Base-by-base conservation (phyloP, 2,888 invertebrate species). In the Parnassius orleans region DNA sequence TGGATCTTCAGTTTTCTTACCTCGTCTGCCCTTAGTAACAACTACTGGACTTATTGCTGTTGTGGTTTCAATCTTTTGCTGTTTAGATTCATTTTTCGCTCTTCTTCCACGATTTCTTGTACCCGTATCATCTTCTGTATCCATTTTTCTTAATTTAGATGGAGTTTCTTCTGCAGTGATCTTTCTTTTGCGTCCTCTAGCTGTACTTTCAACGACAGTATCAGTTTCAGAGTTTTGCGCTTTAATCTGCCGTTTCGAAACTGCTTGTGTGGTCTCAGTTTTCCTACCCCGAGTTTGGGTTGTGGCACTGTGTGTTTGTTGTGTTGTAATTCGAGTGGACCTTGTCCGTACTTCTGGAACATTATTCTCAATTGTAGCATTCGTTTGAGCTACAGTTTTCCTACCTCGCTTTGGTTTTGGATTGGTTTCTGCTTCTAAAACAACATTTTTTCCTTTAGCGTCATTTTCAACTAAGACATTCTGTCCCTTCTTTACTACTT, bases 111-210 rank as follows among this genome's bases (percentile, higher is more conserved):
- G 44, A 33, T 14, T 53, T 2, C 14, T 52, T 33, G 3, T 53
- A 14, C 14, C n/a, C 9, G 15, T 14, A 15, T 24, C n/a, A 42
- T 41, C 43, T 5, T 46, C 24, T 15, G 7, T 15, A 9, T 53
- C 19, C 1, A n/a, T 11, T 43, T 54, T 54, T 44, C 33, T 24
- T 33, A 19, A 2, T 44, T 62, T 50, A 48, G 44, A n/a, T 11
- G 53, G 7, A 15, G 43, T 10, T 44, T 54, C 41, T 46, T 58
- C 48, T 3, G 7, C 50, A 1, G 51, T 15, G 2, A 51, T 71
- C 60, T 73, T 71, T 52, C 65, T 24, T 66, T 60, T 64, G 61
- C 68, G 72, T 43, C 68, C 68, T 43, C 68, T 66, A 63, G 70
- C 68, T 2, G 64, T 66, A 59, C 67, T 72, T 12, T 69, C 50